Evolutionary conservation across 2,113 vertebrate genomes (phyloP), one percentile per base, ranked within the genome.

Genomic region (Hepsetus odoe): DNA sequence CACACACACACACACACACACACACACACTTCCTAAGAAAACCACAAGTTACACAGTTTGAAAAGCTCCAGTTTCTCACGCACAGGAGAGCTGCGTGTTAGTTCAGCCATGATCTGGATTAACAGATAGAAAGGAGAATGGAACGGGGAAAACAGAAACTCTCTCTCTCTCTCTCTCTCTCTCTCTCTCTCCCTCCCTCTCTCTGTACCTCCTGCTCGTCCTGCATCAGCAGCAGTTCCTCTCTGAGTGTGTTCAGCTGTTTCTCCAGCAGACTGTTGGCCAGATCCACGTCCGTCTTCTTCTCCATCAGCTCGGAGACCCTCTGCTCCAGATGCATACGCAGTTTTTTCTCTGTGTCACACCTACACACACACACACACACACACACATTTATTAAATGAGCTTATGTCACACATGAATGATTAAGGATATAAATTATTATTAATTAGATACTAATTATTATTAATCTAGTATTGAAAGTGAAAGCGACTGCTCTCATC

Each of bases 341-440:
- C 84, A 79, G 86, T 0, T 33, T 80, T 82, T 92, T 86, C 65
- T 92, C 92, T 0, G 56, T 66, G 76, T 91, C 90, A 81, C 88
- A 93, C 84, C 92, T 93, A 35, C 4, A 58, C 49, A 14, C 26
- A 59, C 26, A 59, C 56, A 59, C 18, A 28, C 24, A 0, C 74
- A 74, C 22, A 79, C 28, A 40, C 11, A 30, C 26, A 59, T 20
- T 30, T 20, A 28, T 38, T 3, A 5, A 38, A 38, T 38, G 8
- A 38, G 4, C 3, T 5, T 38, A 38, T 38, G 35, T 8, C 24
- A 26, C 24, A 28, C 56, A 58, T 58, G 55, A 5, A n/a, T 5
- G 32, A 24, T 28, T 40, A 61, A n/a, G n/a, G n/a, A n/a, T n/a
- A n/a, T n/a, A n/a, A n/a, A n/a, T n/a, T n/a, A n/a, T n/a, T n/a